Evolutionary conservation across 2,113 vertebrate species (phyloP), one percentile per base, ranked within the genome.

Genomic region (Turdus rufiventris): DNA sequence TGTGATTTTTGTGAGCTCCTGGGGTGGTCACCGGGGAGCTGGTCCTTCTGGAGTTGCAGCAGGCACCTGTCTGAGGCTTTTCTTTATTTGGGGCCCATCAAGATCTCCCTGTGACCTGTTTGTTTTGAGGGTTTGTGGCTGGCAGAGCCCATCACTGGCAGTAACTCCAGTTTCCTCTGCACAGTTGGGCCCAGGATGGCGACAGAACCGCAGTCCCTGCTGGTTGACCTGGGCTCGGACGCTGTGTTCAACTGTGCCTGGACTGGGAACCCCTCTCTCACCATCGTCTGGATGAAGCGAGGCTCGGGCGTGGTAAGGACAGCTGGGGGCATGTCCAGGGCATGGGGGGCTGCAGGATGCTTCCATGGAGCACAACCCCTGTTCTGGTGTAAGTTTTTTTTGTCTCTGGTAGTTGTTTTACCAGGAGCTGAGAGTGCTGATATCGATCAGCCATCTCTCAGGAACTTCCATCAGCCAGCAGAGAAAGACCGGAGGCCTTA

Each of bases 281-380:
- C 99, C 85, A 99, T 99, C 2, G 99, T 99, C 63, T 99, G 99
- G 99, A 99, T 99, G 99, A 99, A 99, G 91, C 97, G 99, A n/a
- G 99, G 99, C 68, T 99, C 99, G 1, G 99, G 99, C 50, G 99
- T 99, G 98, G 99, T 99, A 94, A 97, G 99, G 97, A 19, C 18
- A 0, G 0, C 82, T 10, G 33, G 63, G 74, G 45, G 6, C 51
- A 53, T 18, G 51, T 17, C 51, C 28, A 53, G 70, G 78, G 12
- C 74, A 10, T 2, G 31, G 86, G 28, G 11, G 2, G 11, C 34
- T 58, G 56, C 3, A 1, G n/a, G 57, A 38, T 4, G 3, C 23
- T 71, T 34, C 56, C 34, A 5, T 6, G 71, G 89, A 63, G 38
- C 65, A 88, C 28, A 78, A 2, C 36, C 42, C 6, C 0, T 6